These are phyloP conservation scores for Podarcis siculus DNA, from an alignment of 2,797 vertebrate genomes.

Conservation along the genomic window DNA sequence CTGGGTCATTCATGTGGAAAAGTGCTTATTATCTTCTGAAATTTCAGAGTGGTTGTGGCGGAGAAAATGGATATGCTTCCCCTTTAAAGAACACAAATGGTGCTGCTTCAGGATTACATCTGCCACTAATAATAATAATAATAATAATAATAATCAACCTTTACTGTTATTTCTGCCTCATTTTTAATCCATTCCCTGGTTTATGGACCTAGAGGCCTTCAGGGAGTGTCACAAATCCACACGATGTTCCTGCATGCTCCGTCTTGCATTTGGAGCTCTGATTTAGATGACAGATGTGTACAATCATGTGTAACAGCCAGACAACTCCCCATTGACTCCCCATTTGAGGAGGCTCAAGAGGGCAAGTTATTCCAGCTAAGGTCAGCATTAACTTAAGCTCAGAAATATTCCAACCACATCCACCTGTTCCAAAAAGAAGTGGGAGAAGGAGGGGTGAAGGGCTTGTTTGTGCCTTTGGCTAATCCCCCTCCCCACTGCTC, in stretches of 20 bases:
- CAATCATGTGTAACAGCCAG: conserved; percentile 44
- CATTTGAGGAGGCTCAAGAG: conserved; percentile 33
- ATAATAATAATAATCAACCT: conserved; percentile 49
- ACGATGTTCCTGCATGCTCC: rapidly evolving
- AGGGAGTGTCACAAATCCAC: conserved; percentile 38
- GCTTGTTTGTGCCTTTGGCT: not conserved
- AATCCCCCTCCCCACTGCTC: conserved; percentile 43
- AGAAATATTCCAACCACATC: conserved; percentile 58
- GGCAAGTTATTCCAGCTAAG: conserved; percentile 54
- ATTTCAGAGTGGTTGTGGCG: conserved; percentile 38
- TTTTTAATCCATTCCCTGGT: conserved; percentile 65
- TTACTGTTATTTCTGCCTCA: conserved; percentile 60
- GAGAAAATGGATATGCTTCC: conserved; percentile 33
- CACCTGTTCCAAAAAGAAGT: conserved; percentile 29
- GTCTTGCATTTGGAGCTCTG: conserved; percentile 48
- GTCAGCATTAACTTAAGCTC: conserved; percentile 55
- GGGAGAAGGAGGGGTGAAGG: not conserved
- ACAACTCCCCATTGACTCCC: conserved; percentile 51
- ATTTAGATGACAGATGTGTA: conserved; percentile 52
- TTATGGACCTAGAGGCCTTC: conserved; percentile 54
- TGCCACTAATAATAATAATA: conserved; percentile 57
- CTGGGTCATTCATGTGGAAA: not conserved
- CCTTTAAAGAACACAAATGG: conserved; percentile 47
- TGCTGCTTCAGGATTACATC: conserved; percentile 45
- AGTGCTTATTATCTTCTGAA: not conserved